These are phyloP conservation scores for Hedya salicella DNA, from an alignment of 2,888 invertebrate species.

Conservation along the genomic window DNA sequence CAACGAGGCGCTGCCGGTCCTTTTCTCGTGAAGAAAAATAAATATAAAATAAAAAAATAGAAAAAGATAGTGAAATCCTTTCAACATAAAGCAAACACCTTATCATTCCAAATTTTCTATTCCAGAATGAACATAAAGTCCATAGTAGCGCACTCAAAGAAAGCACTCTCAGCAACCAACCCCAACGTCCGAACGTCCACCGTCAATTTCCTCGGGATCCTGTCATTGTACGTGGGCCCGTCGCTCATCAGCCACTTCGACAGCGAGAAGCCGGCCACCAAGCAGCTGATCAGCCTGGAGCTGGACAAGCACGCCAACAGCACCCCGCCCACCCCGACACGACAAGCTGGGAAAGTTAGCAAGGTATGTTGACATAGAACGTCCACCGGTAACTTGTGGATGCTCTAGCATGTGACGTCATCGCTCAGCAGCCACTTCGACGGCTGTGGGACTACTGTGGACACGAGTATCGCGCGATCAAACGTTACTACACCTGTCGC, in stretches of 20 bases:
- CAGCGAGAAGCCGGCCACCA: conserved; percentile 92
- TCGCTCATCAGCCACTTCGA: conserved; percentile 92
- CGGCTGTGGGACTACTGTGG: too few species aligned
- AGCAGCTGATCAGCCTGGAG: conserved; percentile 93
- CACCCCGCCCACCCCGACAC: conserved; percentile 90
- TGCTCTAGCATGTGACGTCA: too few species aligned
- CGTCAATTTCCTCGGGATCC: conserved; percentile 89
- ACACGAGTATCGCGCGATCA: too few species aligned
- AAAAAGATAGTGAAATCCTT: too few species aligned
- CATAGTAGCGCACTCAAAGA: conserved; percentile 91
- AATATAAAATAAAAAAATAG: too few species aligned
- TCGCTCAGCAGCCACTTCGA: too few species aligned
- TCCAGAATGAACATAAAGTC: conserved; percentile 88
- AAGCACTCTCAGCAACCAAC: conserved; percentile 93
- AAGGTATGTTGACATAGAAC: conserved; percentile 58
- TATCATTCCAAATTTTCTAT: conserved; percentile 38
- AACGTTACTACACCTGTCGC: too few species aligned
- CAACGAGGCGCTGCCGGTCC: too few species aligned
- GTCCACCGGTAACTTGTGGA: too few species aligned
- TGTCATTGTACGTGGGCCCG: conserved; percentile 93
- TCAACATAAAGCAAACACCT: background rate
- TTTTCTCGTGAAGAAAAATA: too few species aligned
- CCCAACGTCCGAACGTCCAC: conserved; percentile 92
- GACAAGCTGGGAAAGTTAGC: conserved; percentile 83
- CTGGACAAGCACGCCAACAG: conserved; percentile 92